phyloP scores from a whole-genome alignment of 2,888 invertebrate species.

The Cerceris ruficornis region DNA sequence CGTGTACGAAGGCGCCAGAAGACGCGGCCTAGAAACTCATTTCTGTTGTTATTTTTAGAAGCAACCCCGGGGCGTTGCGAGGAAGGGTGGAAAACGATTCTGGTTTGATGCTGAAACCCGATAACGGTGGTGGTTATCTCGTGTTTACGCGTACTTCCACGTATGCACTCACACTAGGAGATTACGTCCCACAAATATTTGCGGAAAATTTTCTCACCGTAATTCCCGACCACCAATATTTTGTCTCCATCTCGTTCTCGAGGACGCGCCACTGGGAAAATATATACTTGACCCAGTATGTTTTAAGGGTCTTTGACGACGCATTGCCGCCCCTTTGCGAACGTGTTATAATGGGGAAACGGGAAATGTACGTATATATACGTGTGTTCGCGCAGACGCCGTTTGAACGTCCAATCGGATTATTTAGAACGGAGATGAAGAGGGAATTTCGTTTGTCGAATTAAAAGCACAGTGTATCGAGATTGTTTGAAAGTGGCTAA shows the following conservation, averaged over 20 bases:
- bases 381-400: too few relatives aligned
- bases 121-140: neutral
- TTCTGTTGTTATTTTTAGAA: slow-evolving; percentile 42
- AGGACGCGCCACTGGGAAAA: slow-evolving; percentile 15
- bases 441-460: neutral
- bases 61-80: neutral
- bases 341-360: too few relatives aligned
- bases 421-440: neutral
- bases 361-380: too few relatives aligned
- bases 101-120: neutral
- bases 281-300: slow-evolving; percentile 35
- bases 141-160: slow-evolving; percentile 32
- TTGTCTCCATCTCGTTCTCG: slow-evolving; percentile 51
- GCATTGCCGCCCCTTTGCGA: too few relatives aligned
- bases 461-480: too few relatives aligned
- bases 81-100: neutral
- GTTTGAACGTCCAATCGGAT: neutral
- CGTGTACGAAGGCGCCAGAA: slow-evolving; percentile 20
- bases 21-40: slow-evolving; percentile 18
- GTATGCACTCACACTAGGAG: slow-evolving; percentile 11
- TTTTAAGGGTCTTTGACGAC: neutral
- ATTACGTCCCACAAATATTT: slow-evolving; percentile 65
- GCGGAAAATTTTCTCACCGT: slow-evolving; percentile 59
- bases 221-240: slow-evolving; percentile 65
- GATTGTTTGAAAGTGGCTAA: too few relatives aligned